A percentile compares a stretch with the other conserved stretches of the same genome.
Evolutionary conservation across 1,140 invertebrate species (phyloP).

Genomic region (Varroa destructor): DNA sequence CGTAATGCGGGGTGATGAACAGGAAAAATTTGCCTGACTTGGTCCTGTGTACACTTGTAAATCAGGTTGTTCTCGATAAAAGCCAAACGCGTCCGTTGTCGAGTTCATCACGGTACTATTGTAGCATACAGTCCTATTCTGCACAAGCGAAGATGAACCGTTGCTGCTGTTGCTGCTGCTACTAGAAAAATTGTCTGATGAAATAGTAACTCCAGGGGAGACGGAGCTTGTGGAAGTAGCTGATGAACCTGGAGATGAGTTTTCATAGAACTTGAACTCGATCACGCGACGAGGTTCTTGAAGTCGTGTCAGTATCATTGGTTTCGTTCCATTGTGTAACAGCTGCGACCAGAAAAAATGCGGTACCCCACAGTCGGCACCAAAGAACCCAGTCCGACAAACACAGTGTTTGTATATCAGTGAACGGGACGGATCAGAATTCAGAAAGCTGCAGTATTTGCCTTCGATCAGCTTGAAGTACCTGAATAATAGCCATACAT

Average conservation of each 20-base stretch:
- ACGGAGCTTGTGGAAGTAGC: background rate
- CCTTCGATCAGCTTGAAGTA: conserved; percentile 7
- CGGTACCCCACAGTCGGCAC: conserved; percentile 17
- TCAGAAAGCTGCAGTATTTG: conserved; percentile 13
- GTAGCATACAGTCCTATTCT: conserved; percentile 16
- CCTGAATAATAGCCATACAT: background rate
- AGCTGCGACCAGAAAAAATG: conserved; percentile 23
- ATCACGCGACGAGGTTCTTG: conserved; percentile 6
- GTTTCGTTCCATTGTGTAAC: conserved; percentile 19
- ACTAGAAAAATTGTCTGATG: too few relatives aligned
- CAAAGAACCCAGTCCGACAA: conserved; percentile 2
- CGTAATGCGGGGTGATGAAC: background rate
- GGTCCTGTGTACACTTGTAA: conserved; percentile 20
- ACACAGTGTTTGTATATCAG: conserved; percentile 18
- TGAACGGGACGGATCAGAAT: conserved; percentile 17
- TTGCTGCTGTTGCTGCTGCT: too few relatives aligned
- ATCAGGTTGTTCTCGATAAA: conserved; percentile 16
- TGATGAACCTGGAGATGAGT: too few relatives aligned
- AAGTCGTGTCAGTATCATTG: background rate
- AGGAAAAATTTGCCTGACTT: conserved; percentile 11
- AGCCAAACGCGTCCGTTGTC: background rate
- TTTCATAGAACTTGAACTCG: conserved; percentile 20
- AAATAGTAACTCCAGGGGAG: too few relatives aligned
- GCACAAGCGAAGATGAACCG: background rate
- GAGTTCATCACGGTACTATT: background rate